Conservation (phyloP, 2,113 vertebrate genomes). For the Laticauda laticaudata region DNA sequence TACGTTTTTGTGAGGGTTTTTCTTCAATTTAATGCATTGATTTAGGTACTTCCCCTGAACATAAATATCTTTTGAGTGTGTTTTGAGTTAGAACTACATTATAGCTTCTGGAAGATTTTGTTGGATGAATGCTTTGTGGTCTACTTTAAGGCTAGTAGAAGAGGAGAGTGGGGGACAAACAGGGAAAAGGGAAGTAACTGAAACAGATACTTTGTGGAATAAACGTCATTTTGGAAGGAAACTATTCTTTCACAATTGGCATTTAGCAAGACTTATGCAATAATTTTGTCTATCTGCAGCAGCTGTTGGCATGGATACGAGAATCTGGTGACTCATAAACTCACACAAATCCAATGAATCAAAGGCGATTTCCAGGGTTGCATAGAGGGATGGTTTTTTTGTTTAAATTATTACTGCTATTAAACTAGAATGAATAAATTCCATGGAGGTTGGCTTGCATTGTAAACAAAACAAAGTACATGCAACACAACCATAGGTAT, state of each 20-base stretch:
- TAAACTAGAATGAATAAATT: not conserved
- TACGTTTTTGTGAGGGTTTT: not conserved
- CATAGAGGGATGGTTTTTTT: not conserved
- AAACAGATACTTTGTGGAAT: not conserved
- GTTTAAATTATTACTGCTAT: not conserved
- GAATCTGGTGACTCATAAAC: slow-evolving; percentile 5
- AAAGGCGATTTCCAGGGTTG: not conserved
- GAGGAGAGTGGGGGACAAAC: not conserved
- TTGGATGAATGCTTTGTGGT: not conserved
- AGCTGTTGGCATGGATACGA: not conserved
- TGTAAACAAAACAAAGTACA: not conserved
- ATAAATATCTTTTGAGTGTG: not conserved
- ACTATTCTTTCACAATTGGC: not conserved
- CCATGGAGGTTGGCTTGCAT: not conserved
- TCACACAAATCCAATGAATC: not conserved
- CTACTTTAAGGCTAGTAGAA: not conserved
- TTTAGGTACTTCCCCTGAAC: not conserved
- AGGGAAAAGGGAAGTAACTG: not conserved
- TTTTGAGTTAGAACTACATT: not conserved
- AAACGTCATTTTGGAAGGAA: not conserved
- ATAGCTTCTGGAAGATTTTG: not conserved
- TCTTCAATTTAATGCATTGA: not conserved
- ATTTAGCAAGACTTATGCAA: not conserved
- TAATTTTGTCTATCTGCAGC: slow-evolving; percentile 17
- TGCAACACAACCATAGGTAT: not conserved